phyloP scores from a whole-genome alignment of 1,140 invertebrate genomes.

The Scaptodrosophila lebanonensis region DNA sequence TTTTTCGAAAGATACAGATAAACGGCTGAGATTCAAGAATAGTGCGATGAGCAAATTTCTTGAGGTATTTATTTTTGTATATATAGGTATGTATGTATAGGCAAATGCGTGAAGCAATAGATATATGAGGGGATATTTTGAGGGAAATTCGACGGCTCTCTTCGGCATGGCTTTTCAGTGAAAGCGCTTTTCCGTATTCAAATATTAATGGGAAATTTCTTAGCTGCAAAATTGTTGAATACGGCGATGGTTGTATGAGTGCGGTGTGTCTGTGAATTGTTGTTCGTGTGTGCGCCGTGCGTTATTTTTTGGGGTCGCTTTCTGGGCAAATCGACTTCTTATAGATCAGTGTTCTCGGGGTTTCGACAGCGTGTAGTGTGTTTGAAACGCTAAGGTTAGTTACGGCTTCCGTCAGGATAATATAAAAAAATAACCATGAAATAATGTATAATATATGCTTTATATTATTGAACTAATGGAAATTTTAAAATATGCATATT shows the following conservation, averaged over 20 bases:
- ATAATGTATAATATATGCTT: slow-evolving; percentile 1
- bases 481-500: background rate
- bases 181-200: slow-evolving; percentile 59
- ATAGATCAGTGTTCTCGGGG: slow-evolving; percentile 77
- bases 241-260: slow-evolving; percentile 37
- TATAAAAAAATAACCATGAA: background rate
- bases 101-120: too few species aligned
- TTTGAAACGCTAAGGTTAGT: slow-evolving; percentile 78
- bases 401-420: slow-evolving; percentile 54
- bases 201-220: slow-evolving; percentile 67
- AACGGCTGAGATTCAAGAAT: too few species aligned
- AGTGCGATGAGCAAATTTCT: too few species aligned
- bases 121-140: slow-evolving; percentile 40
- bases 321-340: slow-evolving; percentile 64
- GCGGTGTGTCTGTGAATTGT: slow-evolving; percentile 18
- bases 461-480: too few species aligned
- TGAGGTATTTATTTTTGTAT: too few species aligned
- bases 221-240: slow-evolving; percentile 61
- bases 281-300: slow-evolving; percentile 41
- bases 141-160: too few species aligned
- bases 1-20: too few species aligned
- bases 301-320: slow-evolving; percentile 62
- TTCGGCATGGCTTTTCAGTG: too few species aligned
- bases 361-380: slow-evolving; percentile 78
- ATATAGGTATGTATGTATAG: too few species aligned